phyloP scores from a whole-genome alignment of 1,140 invertebrate genomes.

The Rhynchophorus ferrugineus region DNA sequence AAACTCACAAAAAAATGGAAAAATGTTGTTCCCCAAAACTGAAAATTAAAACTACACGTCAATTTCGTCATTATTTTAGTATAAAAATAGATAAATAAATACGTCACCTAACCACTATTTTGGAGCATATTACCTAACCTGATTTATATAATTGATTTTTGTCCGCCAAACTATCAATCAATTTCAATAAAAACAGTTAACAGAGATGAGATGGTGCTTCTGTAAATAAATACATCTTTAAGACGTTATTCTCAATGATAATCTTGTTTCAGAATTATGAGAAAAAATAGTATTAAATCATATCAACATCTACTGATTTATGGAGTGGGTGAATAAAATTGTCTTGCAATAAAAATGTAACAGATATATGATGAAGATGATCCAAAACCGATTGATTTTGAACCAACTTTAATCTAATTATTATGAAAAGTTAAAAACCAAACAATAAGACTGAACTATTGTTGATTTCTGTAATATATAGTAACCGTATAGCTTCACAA shows the following conservation, averaged over 20 bases:
- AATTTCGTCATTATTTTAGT: neutral
- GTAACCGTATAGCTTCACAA: neutral
- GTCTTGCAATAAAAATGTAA: neutral
- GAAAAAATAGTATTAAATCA: too few species aligned
- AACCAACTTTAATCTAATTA: neutral
- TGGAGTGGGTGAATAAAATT: too few species aligned
- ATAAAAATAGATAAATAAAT: neutral
- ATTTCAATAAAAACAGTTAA: too few species aligned
- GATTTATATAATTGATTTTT: too few species aligned
- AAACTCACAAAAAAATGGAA: neutral
- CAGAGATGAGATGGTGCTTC: too few species aligned
- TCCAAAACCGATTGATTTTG: neutral
- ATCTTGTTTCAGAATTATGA: too few species aligned
- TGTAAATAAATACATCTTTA: too few species aligned
- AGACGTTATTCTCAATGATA: too few species aligned
- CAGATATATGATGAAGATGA: too few species aligned
- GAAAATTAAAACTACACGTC: too few species aligned
- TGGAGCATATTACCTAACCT: neutral
- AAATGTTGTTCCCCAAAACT: neutral
- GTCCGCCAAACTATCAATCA: too few species aligned
- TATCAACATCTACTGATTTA: too few species aligned
- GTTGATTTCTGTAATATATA: neutral
- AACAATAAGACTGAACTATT: neutral
- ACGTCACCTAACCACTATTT: neutral
- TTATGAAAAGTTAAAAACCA: neutral